These are phyloP conservation scores for Muscicapa comitata DNA, from an alignment of 2,797 vertebrate genomes.

Conservation along the genomic window DNA sequence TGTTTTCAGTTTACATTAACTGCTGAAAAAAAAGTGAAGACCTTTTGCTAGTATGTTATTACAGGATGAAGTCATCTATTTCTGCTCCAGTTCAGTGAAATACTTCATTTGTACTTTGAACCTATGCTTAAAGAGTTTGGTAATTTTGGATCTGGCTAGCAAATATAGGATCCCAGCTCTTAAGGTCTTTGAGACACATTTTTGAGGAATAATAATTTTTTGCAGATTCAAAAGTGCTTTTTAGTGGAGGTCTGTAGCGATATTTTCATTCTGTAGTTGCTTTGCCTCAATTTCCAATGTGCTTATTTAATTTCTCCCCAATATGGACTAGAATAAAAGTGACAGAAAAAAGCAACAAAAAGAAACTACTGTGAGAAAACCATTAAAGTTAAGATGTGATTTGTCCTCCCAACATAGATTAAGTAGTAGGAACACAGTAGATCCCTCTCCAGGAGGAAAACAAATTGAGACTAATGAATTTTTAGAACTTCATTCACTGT, in stretches of 20 bases:
- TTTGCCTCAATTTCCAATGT: not conserved
- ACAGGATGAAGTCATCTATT: not conserved
- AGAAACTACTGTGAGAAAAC: not conserved
- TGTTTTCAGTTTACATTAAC: not conserved
- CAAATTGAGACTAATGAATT: not conserved
- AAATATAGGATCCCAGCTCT: not conserved
- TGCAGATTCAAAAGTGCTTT: not conserved
- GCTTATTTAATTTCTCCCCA: not conserved
- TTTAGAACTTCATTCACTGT: not conserved
- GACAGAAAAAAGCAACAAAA: not conserved
- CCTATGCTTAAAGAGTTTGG: not conserved
- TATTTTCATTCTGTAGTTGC: not conserved
- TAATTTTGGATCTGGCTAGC: not conserved
- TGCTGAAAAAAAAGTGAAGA: not conserved
- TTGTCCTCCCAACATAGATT: not conserved
- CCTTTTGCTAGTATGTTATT: conserved; percentile 9
- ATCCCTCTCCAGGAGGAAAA: not conserved
- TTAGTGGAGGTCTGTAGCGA: not conserved
- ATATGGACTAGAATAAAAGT: not conserved
- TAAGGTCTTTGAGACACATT: not conserved
- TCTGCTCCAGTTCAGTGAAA: not conserved
- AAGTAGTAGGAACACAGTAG: not conserved
- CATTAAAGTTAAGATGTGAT: not conserved
- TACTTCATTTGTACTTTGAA: conserved; percentile 12
- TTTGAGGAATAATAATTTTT: not conserved